Percentiles rank a stretch among this genome's conserved stretches.
Conservation (phyloP, 2,888 invertebrate genomes). For the Drosophila ustulata region DNA sequence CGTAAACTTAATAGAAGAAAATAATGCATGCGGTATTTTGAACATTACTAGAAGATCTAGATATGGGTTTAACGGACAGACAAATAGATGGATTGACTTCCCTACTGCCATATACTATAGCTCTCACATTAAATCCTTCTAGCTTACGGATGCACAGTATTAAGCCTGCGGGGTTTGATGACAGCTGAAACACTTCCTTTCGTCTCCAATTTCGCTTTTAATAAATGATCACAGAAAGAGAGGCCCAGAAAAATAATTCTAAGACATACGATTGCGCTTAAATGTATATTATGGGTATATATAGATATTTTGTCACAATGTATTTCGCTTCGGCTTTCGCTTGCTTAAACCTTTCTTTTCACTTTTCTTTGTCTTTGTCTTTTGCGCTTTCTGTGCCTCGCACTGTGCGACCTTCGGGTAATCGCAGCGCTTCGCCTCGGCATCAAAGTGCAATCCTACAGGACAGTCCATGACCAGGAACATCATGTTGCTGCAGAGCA, state of each 20-base stretch:
- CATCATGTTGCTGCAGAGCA: constrained; percentile 65
- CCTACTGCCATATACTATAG: no score
- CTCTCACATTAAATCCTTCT: no score
- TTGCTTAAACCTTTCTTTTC: constrained; percentile 17
- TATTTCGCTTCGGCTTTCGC: constrained; percentile 19
- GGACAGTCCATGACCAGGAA: constrained; percentile 72
- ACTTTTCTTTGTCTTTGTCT: constrained; percentile 22
- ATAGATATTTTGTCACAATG: constrained; percentile 39
- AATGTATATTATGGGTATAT: constrained; percentile 9
- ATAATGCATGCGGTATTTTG: no score
- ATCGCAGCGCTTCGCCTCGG: constrained; percentile 61
- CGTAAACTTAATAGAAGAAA: no score
- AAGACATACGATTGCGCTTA: constrained; percentile 9
- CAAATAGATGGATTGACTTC: no score
- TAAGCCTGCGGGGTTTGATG: no score
- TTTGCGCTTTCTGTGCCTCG: constrained; percentile 19
- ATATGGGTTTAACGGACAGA: no score
- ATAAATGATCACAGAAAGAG: no score
- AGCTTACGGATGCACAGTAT: no score
- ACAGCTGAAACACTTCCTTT: no score
- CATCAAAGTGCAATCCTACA: constrained; percentile 71
- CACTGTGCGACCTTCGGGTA: constrained; percentile 73
- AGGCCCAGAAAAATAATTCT: not conserved
- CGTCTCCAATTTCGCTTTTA: no score
- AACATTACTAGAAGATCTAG: no score